Conservation (phyloP, 2,888 invertebrate genomes). For the Crioceris asparagi region DNA sequence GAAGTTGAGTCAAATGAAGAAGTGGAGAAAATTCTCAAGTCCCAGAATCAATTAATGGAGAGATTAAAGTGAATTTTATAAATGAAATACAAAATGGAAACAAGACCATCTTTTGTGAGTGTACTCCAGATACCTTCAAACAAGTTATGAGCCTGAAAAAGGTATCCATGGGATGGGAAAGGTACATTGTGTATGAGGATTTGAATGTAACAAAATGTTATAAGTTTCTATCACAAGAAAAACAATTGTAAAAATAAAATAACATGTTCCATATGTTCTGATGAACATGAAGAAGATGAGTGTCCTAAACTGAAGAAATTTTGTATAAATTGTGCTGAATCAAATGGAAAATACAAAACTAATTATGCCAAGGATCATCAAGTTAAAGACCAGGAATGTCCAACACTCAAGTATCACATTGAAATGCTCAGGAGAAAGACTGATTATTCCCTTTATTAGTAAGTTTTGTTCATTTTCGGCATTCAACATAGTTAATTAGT, state of each 20-base stretch:
- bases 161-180: not conserved
- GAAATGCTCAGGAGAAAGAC: not conserved
- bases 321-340: not conserved
- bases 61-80: no score
- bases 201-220: not conserved
- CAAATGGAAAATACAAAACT: not conserved
- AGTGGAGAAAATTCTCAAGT: no score
- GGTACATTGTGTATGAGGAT: not conserved
- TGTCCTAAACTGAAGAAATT: not conserved
- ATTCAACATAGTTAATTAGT: no score
- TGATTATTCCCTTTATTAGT: not conserved
- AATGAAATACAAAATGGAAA: no score
- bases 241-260: constrained; percentile 1
- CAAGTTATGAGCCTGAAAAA: not conserved
- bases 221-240: not conserved
- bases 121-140: not conserved
- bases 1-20: no score
- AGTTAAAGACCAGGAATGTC: not conserved
- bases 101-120: not conserved
- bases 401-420: not conserved
- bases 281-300: not conserved
- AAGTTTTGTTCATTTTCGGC: no score
- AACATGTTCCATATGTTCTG: not conserved
- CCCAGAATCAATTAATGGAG: no score
- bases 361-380: not conserved